phyloP scores from a whole-genome alignment of 2,888 invertebrate genomes.

The Ophraella communa region DNA sequence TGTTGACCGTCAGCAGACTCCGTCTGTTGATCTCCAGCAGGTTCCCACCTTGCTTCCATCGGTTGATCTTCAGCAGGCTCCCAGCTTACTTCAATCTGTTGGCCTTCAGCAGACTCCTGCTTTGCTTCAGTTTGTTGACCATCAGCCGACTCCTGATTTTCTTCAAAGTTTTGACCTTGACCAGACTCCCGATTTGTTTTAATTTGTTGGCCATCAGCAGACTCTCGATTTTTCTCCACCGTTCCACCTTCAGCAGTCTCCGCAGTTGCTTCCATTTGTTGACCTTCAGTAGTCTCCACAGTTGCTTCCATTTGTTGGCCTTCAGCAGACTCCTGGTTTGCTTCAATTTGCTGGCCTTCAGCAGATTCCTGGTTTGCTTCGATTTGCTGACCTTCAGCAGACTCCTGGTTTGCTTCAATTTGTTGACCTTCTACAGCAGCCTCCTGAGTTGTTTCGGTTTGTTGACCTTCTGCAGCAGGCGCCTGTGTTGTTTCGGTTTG shows the following conservation, averaged over 20 bases:
- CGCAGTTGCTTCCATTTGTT: constrained; percentile 47
- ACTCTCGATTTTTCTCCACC: too few relatives aligned
- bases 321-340: constrained; percentile 50
- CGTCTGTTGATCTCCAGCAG: background rate
- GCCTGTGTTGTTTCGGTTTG: background rate
- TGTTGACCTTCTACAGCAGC: constrained; percentile 52
- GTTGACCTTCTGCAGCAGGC: constrained; percentile 42
- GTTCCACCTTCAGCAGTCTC: constrained; percentile 45
- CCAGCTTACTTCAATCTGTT: background rate
- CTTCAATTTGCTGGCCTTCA: constrained; percentile 50
- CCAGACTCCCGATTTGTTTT: too few relatives aligned
- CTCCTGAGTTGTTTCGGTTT: too few relatives aligned
- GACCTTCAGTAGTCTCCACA: constrained; percentile 46
- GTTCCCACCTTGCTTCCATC: background rate
- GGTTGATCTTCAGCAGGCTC: background rate
- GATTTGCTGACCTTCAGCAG: constrained; percentile 50
- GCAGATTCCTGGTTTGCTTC: constrained; percentile 51
- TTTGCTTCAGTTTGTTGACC: constrained; percentile 37
- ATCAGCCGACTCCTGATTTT: constrained; percentile 19
- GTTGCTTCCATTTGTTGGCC: constrained; percentile 48
- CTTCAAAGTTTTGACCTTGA: constrained; percentile 37
- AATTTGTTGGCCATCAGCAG: constrained; percentile 41
- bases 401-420: constrained; percentile 45
- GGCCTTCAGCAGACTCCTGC: background rate
- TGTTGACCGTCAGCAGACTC: background rate